Evolutionary conservation across 2,797 vertebrate genomes (phyloP).

Genomic region (Apogon hyalosoma): DNA sequence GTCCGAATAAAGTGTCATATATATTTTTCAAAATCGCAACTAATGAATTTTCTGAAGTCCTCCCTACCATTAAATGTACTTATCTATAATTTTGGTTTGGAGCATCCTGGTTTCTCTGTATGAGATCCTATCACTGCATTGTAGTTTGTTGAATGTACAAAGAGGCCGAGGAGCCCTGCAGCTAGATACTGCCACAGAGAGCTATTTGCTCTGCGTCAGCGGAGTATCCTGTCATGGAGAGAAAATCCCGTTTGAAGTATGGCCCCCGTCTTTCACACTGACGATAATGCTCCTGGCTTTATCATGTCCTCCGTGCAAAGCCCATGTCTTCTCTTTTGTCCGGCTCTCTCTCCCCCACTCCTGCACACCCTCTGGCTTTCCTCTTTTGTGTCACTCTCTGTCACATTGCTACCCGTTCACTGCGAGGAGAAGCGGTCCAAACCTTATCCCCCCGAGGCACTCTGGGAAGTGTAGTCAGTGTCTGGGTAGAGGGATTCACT

Average conservation of each 20-base stretch:
- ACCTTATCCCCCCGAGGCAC: conserved; percentile 81
- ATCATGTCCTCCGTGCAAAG: conserved; percentile 88
- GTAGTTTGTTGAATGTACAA: conserved; percentile 80
- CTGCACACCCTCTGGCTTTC: conserved; percentile 84
- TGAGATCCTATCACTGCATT: conserved; percentile 77
- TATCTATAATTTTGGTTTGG: conserved; percentile 44
- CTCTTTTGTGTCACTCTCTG: conserved; percentile 86
- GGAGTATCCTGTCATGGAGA: conserved; percentile 87
- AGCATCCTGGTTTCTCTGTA: conserved; percentile 50
- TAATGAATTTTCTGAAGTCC: conserved; percentile 17
- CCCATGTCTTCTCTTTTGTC: conserved; percentile 88
- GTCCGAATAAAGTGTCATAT: neutral
- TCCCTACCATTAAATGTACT: conserved; percentile 43
- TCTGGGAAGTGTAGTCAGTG: conserved; percentile 86
- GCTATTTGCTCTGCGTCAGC: conserved; percentile 84
- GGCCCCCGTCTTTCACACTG: conserved; percentile 88
- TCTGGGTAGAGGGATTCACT: conserved; percentile 29
- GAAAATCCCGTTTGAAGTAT: conserved; percentile 90
- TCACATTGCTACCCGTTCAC: conserved; percentile 82
- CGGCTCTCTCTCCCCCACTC: conserved; percentile 80
- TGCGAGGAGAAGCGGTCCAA: conserved; percentile 81
- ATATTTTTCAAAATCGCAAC: conserved; percentile 11
- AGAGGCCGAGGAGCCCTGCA: conserved; percentile 75
- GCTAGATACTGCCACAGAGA: conserved; percentile 80
- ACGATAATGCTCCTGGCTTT: conserved; percentile 88